Conservation (phyloP, 2,888 invertebrate genomes). For the Lymantria monacha region DNA sequence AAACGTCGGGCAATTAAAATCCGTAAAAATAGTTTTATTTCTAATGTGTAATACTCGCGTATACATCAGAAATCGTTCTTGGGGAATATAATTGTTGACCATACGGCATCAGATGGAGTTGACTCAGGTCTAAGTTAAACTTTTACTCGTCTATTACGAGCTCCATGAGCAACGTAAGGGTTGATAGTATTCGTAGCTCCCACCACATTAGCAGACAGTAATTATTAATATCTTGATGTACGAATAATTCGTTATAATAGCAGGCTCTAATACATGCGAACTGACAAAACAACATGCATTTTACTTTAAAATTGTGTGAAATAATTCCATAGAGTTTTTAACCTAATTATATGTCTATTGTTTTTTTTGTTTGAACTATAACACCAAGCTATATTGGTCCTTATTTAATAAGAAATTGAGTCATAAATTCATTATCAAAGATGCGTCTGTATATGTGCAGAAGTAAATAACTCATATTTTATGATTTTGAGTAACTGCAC, state of each 20-base stretch:
- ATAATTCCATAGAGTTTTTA: conserved; percentile 23
- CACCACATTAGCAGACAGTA: not conserved
- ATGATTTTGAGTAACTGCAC: too few relatives aligned
- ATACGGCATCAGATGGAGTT: too few relatives aligned
- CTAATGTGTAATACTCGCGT: too few relatives aligned
- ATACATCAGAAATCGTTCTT: too few relatives aligned
- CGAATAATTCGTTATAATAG: not conserved
- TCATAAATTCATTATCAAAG: too few relatives aligned
- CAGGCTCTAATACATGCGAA: not conserved
- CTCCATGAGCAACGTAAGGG: too few relatives aligned
- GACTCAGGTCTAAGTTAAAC: too few relatives aligned
- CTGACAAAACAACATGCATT: not conserved
- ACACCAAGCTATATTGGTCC: not conserved
- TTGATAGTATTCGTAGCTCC: too few relatives aligned
- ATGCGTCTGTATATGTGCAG: not conserved
- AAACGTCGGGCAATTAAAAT: too few relatives aligned
- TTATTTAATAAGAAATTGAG: not conserved
- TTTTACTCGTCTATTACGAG: too few relatives aligned
- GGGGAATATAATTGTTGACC: too few relatives aligned
- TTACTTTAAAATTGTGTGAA: conserved; percentile 31
- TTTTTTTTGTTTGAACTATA: conserved; percentile 31
- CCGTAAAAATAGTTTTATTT: too few relatives aligned
- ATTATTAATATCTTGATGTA: not conserved
- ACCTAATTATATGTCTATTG: conserved; percentile 29
- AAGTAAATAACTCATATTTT: not conserved